phyloP scores from a whole-genome alignment of 2,888 invertebrate species.

The Rhamnusium bicolor region DNA sequence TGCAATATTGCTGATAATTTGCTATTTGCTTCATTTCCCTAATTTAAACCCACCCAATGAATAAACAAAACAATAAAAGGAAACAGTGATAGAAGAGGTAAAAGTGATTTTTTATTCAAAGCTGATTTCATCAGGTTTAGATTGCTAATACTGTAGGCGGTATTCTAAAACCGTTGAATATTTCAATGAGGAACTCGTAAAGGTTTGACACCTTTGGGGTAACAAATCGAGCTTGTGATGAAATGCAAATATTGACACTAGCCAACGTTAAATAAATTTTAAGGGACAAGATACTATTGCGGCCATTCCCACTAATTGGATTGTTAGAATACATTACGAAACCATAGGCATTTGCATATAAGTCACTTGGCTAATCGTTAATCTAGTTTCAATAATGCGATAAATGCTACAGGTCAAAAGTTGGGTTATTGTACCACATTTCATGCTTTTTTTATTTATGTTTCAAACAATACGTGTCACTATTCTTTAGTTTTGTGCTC shows the following conservation, averaged over 20 bases:
- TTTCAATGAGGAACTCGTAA: conserved; percentile 42
- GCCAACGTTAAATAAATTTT: conserved; percentile 48
- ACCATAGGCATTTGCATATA: conserved; percentile 1
- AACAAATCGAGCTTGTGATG: conserved; percentile 65
- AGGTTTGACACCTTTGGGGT: conserved; percentile 61
- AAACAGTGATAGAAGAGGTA: too few species aligned
- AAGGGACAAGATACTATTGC: conserved; percentile 38
- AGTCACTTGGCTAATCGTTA: neutral
- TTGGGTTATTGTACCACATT: neutral
- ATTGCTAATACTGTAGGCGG: conserved; percentile 29
- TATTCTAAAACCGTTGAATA: conserved; percentile 57
- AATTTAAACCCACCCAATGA: too few species aligned
- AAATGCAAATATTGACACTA: conserved; percentile 65
- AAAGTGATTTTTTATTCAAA: too few species aligned
- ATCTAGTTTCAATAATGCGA: neutral
- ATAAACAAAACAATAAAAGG: too few species aligned
- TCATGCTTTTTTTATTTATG: too few species aligned
- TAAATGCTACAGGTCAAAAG: neutral
- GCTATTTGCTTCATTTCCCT: too few species aligned
- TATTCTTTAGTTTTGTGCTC: too few species aligned
- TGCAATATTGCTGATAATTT: too few species aligned
- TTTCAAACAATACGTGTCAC: too few species aligned
- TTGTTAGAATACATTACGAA: conserved; percentile 36
- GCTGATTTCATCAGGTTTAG: neutral
- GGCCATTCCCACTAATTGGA: conserved; percentile 39